A percentile compares a stretch with the other conserved stretches of the same genome.
Conservation (phyloP, 2,888 invertebrate genomes). For the Chalcis sispes region DNA sequence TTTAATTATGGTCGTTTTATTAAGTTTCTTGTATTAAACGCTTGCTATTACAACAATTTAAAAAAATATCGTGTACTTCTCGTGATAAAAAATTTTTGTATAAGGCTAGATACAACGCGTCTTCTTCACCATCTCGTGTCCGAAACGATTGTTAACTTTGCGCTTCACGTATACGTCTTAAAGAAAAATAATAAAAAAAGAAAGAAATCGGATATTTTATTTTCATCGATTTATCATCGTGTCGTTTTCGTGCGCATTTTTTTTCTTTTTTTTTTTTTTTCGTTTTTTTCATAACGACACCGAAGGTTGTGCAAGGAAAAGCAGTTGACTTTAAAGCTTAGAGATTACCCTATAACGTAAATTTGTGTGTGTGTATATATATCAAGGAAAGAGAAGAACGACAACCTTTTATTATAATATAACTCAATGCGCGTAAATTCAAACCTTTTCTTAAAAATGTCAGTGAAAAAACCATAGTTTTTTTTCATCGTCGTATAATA, state of each 20-base stretch:
- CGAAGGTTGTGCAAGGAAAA: not conserved
- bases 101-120: slow-evolving; percentile 26
- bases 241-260: not conserved
- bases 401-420: slow-evolving; percentile 8
- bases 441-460: not conserved
- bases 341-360: slow-evolving; percentile 3
- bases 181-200: too few relatives aligned
- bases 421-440: not conserved
- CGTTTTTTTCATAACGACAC: not conserved
- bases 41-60: slow-evolving; percentile 4
- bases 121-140: too few relatives aligned
- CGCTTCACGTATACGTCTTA: too few relatives aligned
- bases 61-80: slow-evolving; percentile 32
- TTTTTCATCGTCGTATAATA: slow-evolving; percentile 26
- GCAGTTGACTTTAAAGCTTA: slow-evolving; percentile 12
- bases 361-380: not conserved
- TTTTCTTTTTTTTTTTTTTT: not conserved
- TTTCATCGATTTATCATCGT: too few relatives aligned
- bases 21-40: not conserved
- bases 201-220: too few relatives aligned
- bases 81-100: slow-evolving; percentile 15
- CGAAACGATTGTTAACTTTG: too few relatives aligned
- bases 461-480: not conserved
- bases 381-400: slow-evolving; percentile 28
- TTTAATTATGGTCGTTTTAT: too few relatives aligned